Conservation (phyloP, 2,888 invertebrate genomes). For the Hyposoter dolosus region DNA sequence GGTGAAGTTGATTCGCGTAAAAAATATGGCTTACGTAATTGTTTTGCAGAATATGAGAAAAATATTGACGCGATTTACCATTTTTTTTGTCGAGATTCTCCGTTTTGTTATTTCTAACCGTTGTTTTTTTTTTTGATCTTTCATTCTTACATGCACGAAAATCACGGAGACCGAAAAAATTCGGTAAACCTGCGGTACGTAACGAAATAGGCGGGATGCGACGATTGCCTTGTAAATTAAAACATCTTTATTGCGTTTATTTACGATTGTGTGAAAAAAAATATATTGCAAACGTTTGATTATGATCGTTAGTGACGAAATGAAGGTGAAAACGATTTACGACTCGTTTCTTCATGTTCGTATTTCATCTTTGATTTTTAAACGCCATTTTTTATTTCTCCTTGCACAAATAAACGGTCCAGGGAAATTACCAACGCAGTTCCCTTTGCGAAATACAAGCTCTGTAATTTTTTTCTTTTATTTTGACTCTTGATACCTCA, state of each 20-base stretch:
- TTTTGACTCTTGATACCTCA: conserved; percentile 11
- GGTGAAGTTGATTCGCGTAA: neutral
- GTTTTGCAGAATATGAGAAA: neutral
- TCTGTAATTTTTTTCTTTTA: conserved; percentile 24
- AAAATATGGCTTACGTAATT: neutral
- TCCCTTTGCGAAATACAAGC: conserved; percentile 10
- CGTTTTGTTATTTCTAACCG: neutral
- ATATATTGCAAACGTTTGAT: conserved; percentile 37
- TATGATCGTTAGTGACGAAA: conserved; percentile 40
- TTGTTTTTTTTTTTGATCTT: neutral
- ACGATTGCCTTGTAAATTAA: conserved; percentile 59
- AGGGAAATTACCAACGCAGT: conserved; percentile 32
- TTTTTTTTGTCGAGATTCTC: neutral
- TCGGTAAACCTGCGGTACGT: neutral
- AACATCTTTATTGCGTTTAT: conserved; percentile 59
- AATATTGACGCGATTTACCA: neutral
- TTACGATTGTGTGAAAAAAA: conserved; percentile 58
- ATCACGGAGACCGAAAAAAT: conserved; percentile 5
- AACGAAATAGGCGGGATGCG: conserved; percentile 19
- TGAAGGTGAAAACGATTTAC: conserved; percentile 59
- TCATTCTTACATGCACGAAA: neutral
- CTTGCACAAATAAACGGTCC: conserved; percentile 33
- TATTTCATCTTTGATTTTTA: conserved; percentile 17
- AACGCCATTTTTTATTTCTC: neutral
- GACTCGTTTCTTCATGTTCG: conserved; percentile 27